Percentiles rank a stretch among this genome's conserved stretches.
Evolutionary conservation across 2,113 vertebrate species (phyloP).

Genomic region (Poeciliopsis turrubarensis): DNA sequence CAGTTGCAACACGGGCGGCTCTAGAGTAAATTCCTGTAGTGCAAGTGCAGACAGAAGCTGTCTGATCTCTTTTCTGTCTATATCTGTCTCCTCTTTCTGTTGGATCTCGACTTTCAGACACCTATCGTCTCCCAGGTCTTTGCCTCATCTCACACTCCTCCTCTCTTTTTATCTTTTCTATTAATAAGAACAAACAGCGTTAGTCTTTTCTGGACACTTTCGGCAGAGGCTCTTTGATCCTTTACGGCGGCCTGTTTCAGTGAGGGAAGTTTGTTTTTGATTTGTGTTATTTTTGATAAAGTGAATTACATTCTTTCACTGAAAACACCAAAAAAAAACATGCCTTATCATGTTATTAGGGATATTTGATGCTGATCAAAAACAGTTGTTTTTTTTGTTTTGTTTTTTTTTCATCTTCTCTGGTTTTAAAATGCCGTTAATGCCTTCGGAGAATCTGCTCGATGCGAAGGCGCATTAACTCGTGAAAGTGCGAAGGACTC

Average conservation of each 20-base stretch:
- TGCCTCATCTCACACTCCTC: constrained; percentile 10
- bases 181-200: constrained; percentile 15
- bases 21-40: constrained; percentile 29
- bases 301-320: not conserved
- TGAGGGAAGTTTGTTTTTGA: constrained; percentile 6
- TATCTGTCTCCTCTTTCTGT: constrained; percentile 37
- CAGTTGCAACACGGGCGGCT: constrained; percentile 17
- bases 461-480: not conserved
- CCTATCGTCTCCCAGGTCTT: constrained; percentile 31
- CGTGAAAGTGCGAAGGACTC: constrained; percentile 17
- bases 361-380: constrained; percentile 3
- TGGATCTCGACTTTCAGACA: constrained; percentile 56
- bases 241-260: not conserved
- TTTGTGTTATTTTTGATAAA: constrained; percentile 23
- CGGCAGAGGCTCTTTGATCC: constrained; percentile 30
- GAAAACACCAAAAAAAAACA: not conserved
- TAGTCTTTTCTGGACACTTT: constrained; percentile 16
- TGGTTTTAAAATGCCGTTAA: constrained; percentile 1
- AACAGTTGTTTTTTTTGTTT: no score
- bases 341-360: not conserved
- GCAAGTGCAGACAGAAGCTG: constrained; percentile 38
- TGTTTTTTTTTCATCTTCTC: not conserved
- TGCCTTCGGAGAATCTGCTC: constrained; percentile 1
- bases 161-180: constrained; percentile 17
- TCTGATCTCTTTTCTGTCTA: constrained; percentile 51